Evolutionary conservation across 2,113 vertebrate genomes (phyloP).

Genomic region (Phasianus colchicus): DNA sequence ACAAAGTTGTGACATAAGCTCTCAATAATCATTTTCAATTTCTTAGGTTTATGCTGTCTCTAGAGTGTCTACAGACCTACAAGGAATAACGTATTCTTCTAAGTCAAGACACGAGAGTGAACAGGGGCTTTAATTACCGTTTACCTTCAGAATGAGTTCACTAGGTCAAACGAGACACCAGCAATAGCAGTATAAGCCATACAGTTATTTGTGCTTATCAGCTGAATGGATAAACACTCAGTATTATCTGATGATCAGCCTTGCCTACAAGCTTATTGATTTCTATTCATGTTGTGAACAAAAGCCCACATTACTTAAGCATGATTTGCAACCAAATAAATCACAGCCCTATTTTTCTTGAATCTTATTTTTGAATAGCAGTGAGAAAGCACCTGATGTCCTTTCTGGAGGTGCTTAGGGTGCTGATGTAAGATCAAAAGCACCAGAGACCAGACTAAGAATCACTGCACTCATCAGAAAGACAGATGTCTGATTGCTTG

Average conservation of each 20-base stretch:
- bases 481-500: neutral
- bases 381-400: neutral
- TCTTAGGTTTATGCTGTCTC: neutral
- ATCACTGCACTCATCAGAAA: neutral
- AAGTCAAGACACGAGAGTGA: neutral
- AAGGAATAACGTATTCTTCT: neutral
- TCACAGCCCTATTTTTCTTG: neutral
- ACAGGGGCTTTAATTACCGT: neutral
- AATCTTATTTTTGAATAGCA: neutral
- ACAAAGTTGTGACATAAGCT: neutral
- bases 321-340: neutral
- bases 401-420: neutral
- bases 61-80: neutral
- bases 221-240: neutral
- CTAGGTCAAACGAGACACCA: neutral
- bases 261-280: neutral
- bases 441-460: neutral
- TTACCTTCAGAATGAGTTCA: neutral
- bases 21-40: neutral
- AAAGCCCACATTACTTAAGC: neutral
- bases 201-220: constrained; percentile 7
- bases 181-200: neutral
- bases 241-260: neutral
- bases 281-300: neutral
- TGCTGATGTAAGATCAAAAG: neutral